Conservation (phyloP, 2,888 invertebrate genomes). For the Exephanes ischioxanthus region DNA sequence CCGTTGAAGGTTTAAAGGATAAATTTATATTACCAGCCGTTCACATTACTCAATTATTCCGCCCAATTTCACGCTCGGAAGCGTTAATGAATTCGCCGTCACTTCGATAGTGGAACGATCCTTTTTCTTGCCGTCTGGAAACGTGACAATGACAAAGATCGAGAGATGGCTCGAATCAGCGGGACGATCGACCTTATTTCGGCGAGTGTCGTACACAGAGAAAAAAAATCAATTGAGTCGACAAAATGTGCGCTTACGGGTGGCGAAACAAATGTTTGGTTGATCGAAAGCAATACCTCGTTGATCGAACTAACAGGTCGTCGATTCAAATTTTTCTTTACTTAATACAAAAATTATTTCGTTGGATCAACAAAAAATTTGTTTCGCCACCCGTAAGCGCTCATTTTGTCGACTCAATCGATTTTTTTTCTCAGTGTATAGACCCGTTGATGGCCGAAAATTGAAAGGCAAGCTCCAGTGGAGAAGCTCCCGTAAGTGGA, state of each 20-base stretch:
- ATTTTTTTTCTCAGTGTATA: too few species aligned
- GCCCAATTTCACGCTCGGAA: not conserved
- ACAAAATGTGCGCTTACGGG: too few species aligned
- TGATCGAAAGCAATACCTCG: too few species aligned
- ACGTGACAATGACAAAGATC: slow-evolving; percentile 4
- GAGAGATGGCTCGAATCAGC: not conserved
- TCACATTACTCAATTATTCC: not conserved
- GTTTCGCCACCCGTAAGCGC: too few species aligned
- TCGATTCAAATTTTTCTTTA: too few species aligned
- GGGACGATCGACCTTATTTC: not conserved
- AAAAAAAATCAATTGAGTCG: too few species aligned
- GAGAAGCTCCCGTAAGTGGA: not conserved
- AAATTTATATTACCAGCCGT: slow-evolving; percentile 18
- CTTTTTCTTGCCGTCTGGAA: not conserved
- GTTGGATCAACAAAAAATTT: too few species aligned
- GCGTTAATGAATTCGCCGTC: not conserved
- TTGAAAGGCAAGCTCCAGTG: not conserved
- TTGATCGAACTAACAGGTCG: too few species aligned
- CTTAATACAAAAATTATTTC: too few species aligned
- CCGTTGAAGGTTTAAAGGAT: too few species aligned
- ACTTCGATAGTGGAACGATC: not conserved
- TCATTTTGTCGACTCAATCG: too few species aligned
- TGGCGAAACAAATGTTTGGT: too few species aligned
- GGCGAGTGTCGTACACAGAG: not conserved
- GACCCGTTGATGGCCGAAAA: not conserved